These are phyloP conservation scores for Pungitius pungitius DNA, from an alignment of 2,113 vertebrate species.

Conservation along the genomic window DNA sequence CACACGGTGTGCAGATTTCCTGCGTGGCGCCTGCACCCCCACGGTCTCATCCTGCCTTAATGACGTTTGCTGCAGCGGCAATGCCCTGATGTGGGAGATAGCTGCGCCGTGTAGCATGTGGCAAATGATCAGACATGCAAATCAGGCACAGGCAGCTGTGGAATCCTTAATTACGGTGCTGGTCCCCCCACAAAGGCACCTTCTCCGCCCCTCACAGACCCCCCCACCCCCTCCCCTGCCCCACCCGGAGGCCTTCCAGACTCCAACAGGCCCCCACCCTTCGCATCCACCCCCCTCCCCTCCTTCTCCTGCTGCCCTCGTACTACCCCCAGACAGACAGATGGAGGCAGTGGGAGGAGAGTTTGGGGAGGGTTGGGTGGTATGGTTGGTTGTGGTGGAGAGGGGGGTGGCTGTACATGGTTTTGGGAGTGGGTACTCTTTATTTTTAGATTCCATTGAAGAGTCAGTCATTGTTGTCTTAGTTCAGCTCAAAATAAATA, in stretches of 20 bases:
- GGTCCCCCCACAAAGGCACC: constrained; percentile 75
- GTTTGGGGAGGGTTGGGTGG: constrained; percentile 53
- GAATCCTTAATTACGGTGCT: constrained; percentile 76
- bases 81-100: constrained; percentile 74
- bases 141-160: constrained; percentile 79
- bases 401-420: constrained; percentile 41
- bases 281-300: constrained; percentile 33
- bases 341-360: constrained; percentile 66
- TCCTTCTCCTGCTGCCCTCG: constrained; percentile 59
- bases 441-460: constrained; percentile 67
- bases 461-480: constrained; percentile 48
- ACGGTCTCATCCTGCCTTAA: constrained; percentile 61
- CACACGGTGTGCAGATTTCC: constrained; percentile 49
- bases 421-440: constrained; percentile 46
- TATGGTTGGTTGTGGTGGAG: constrained; percentile 44
- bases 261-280: constrained; percentile 27
- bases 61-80: constrained; percentile 68
- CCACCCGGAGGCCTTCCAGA: constrained; percentile 40
- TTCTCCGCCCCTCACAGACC: constrained; percentile 41
- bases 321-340: constrained; percentile 71
- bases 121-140: constrained; percentile 82
- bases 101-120: constrained; percentile 71
- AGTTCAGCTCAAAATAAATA: constrained; percentile 43
- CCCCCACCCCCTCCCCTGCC: constrained; percentile 16
- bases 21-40: constrained; percentile 56